Conservation (phyloP, 2,797 vertebrate genomes). For the Coregonus sp. region DNA sequence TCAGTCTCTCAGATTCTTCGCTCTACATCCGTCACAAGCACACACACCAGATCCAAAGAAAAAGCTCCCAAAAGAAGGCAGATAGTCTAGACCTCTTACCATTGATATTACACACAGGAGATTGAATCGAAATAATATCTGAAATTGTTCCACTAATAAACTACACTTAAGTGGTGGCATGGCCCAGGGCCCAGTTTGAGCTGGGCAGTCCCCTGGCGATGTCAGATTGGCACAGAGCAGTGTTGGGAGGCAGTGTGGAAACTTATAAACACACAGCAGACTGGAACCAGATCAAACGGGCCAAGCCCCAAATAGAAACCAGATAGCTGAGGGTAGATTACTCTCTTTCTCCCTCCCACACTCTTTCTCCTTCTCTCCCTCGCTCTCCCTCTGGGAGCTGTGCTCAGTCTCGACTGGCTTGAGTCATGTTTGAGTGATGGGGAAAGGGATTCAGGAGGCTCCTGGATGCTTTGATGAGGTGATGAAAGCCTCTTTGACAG, state of each 20-base stretch:
- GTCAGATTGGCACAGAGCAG: slow-evolving; percentile 14
- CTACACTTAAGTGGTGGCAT: slow-evolving; percentile 22
- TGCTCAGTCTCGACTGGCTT: background rate
- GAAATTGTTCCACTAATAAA: slow-evolving; percentile 38
- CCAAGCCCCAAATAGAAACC: slow-evolving; percentile 36
- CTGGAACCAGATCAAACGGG: slow-evolving; percentile 35
- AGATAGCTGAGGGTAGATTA: slow-evolving; percentile 17
- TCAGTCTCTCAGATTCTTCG: background rate
- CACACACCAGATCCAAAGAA: slow-evolving; percentile 24
- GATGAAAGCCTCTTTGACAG: slow-evolving; percentile 18
- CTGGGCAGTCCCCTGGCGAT: slow-evolving; percentile 7
- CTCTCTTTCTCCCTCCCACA: background rate
- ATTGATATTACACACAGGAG: slow-evolving; percentile 27
- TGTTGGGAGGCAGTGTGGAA: slow-evolving; percentile 21
- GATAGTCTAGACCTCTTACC: slow-evolving; percentile 40
- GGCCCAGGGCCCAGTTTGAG: slow-evolving; percentile 30
- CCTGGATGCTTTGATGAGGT: slow-evolving; percentile 12
- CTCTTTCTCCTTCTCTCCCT: background rate
- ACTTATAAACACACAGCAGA: slow-evolving; percentile 28
- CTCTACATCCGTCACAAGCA: background rate
- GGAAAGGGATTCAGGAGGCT: background rate
- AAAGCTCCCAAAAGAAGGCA: slow-evolving; percentile 4
- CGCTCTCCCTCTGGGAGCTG: background rate
- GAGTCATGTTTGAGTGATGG: slow-evolving; percentile 7
- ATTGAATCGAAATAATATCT: slow-evolving; percentile 32